phyloP scores from a whole-genome alignment of 2,113 vertebrate genomes.

The Pteronura brasiliensis region DNA sequence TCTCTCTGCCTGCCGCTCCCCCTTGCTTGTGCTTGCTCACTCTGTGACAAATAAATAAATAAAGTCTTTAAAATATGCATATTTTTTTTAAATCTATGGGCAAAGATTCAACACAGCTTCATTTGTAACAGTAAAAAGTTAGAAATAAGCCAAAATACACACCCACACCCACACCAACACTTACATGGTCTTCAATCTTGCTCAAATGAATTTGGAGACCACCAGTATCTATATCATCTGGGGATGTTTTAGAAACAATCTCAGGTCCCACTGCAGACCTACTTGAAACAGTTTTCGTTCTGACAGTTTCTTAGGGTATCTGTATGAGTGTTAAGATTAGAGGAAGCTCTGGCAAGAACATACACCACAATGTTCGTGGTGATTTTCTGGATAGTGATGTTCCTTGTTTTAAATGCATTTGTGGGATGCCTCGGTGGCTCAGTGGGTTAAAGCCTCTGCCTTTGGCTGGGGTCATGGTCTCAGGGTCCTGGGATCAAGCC shows the following conservation, averaged over 20 bases:
- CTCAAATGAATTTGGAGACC: background rate
- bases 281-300: background rate
- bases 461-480: too few species aligned
- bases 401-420: too few species aligned
- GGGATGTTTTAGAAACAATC: background rate
- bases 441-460: too few species aligned
- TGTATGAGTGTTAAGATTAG: background rate
- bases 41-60: too few species aligned
- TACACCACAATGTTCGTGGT: background rate
- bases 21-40: too few species aligned
- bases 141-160: background rate
- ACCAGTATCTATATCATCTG: background rate
- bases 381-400: too few species aligned
- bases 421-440: too few species aligned
- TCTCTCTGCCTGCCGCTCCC: too few species aligned
- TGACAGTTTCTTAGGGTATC: background rate
- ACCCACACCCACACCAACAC: background rate
- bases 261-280: background rate
- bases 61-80: too few species aligned
- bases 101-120: background rate
- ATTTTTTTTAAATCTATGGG: too few species aligned
- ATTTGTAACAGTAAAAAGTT: background rate
- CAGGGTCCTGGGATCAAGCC: too few species aligned
- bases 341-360: background rate
- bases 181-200: background rate